Evolutionary conservation across 2,888 invertebrate species (phyloP), one percentile per base, ranked within the genome.

Genomic region (Hymenopus coronatus): DNA sequence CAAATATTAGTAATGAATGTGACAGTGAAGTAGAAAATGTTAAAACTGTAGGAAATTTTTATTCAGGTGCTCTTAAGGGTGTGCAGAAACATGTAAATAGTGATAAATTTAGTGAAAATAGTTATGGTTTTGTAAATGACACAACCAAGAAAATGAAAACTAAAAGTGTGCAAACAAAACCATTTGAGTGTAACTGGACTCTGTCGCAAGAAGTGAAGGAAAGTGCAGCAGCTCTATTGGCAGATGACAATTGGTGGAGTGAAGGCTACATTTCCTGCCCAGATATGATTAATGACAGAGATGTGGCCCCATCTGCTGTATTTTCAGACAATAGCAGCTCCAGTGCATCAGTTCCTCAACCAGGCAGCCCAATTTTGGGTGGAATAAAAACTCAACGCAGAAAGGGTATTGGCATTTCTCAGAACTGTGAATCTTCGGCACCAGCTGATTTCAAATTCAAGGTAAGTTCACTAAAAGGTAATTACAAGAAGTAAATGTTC

Each of bases 141-240:
- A 70, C 20, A 20, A 70, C 40, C 40, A 40, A 40, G 40, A 40
- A 12, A 12, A 12, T 40, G 40, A 40, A 83, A 70, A 70, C 20
- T 70, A 70, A 70, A 70, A 70, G 54, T 20, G 54, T 70, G 25
- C 20, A 70, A 6, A 70, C 54, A 70, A 20, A 20, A 70, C 20
- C 15, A 4, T 20, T 1, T 70, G 40, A 40, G 9, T 40, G 12
- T 40, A 70, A 25, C 3, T 70, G 54, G 40, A 33, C 54, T 83
- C 88, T 92, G 82, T 92, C 91, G 8, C 91, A 92, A 89, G 93
- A 94, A 91, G 91, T 93, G 30, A 90, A 91, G 27, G 93, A 92
- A 33, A 93, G 92, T 90, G 91, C 92, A 25, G 92, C 91, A 70
- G 93, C 93, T 9, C 91, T 93, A 20, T 89, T 93, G 8, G 92